Percentiles rank a stretch among this genome's conserved stretches.
phyloP scores from a whole-genome alignment of 1,140 invertebrate species.

The Yoshiicerus persimilis region DNA sequence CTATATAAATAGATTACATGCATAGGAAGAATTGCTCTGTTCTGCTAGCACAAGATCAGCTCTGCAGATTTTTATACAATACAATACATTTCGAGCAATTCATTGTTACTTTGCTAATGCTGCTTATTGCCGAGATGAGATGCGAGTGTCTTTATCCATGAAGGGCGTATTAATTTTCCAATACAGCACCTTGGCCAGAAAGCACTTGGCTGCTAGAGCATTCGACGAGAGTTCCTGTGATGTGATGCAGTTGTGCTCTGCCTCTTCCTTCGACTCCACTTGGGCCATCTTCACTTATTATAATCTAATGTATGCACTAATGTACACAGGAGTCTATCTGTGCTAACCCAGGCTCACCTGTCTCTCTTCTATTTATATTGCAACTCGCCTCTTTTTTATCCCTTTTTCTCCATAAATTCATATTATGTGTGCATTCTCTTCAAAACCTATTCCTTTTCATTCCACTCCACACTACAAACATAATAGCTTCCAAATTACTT shows the following conservation, averaged over 20 bases:
- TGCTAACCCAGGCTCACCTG: background rate
- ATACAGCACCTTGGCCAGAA: conserved; percentile 21
- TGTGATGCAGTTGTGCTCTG: background rate
- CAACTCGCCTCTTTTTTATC: background rate
- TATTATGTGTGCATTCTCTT: background rate
- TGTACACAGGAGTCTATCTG: too few relatives aligned
- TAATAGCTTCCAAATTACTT: conserved; percentile 1
- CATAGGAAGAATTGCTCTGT: too few relatives aligned
- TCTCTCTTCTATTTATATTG: background rate
- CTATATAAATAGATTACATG: background rate
- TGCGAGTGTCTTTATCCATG: conserved; percentile 16
- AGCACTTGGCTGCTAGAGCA: conserved; percentile 20
- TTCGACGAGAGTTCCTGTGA: conserved; percentile 18
- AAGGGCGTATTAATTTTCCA: conserved; percentile 20
- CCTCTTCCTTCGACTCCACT: background rate
- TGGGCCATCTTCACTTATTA: background rate
- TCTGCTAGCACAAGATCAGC: background rate
- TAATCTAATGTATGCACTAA: background rate
- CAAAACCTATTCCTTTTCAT: background rate
- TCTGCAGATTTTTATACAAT: background rate
- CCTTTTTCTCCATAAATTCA: background rate
- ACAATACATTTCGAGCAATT: background rate
- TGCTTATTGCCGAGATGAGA: conserved; percentile 3
- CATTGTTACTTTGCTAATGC: background rate
- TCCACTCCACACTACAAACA: conserved; percentile 13